Evolutionary conservation across 2,113 vertebrate species (phyloP).

Genomic region (Neogale vison): DNA sequence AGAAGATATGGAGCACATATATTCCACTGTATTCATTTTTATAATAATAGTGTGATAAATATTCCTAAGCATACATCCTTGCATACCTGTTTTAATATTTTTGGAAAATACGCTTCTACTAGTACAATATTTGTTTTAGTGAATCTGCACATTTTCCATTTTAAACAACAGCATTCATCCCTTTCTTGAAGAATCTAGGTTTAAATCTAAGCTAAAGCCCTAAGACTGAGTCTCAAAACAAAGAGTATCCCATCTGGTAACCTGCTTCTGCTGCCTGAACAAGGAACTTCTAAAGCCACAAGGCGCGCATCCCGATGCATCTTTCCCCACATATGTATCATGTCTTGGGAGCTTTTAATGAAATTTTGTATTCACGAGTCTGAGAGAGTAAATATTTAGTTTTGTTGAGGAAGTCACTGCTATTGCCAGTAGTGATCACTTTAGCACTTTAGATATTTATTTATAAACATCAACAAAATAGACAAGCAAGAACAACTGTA

Average conservation of each 20-base stretch:
- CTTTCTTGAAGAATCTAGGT: not conserved
- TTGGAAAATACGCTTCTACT: not conserved
- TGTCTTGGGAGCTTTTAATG: not conserved
- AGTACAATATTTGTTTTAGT: not conserved
- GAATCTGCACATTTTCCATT: not conserved
- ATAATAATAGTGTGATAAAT: not conserved
- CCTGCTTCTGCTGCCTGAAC: not conserved
- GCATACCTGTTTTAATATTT: not conserved
- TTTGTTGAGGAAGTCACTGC: not conserved
- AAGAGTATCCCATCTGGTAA: not conserved
- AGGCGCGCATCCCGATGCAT: not conserved
- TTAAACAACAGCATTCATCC: not conserved
- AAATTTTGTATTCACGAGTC: not conserved
- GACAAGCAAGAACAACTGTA: not conserved
- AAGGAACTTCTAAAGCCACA: not conserved
- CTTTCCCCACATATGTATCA: not conserved
- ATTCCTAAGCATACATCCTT: not conserved
- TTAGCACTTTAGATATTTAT: not conserved
- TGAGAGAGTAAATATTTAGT: not conserved
- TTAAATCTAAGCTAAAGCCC: not conserved
- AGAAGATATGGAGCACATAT: not conserved
- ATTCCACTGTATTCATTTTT: not conserved
- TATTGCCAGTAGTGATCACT: not conserved
- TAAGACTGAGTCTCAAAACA: not conserved
- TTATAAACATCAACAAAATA: not conserved